Percentiles rank a stretch among this genome's conserved stretches.
These are phyloP conservation scores for Gobionotothen gibberifrons DNA, from an alignment of 2,797 vertebrate genomes.

Conservation along the genomic window DNA sequence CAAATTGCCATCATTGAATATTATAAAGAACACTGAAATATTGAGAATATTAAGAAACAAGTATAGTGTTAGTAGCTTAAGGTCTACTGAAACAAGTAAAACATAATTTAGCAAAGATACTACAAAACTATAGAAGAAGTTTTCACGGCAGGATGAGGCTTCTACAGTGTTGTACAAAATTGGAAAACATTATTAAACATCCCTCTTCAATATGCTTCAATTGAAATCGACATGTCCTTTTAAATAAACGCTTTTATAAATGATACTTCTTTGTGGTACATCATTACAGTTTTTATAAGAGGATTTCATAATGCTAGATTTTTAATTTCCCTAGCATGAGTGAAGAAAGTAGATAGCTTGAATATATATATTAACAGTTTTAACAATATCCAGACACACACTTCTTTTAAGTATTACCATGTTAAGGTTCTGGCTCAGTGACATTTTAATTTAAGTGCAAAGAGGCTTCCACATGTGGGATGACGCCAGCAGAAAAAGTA, in stretches of 20 bases:
- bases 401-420: neutral
- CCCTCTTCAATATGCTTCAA: neutral
- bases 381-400: conserved; percentile 1
- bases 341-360: neutral
- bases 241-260: too few relatives aligned
- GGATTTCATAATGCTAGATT: neutral
- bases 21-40: neutral
- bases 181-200: neutral
- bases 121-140: too few relatives aligned
- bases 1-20: neutral
- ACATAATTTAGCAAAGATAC: too few relatives aligned
- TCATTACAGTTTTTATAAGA: neutral
- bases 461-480: conserved; percentile 32
- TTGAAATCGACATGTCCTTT: too few relatives aligned
- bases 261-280: neutral
- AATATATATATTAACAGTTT: neutral
- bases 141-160: too few relatives aligned
- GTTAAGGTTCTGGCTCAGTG: conserved; percentile 12
- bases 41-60: neutral
- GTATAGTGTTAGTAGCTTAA: neutral
- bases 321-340: neutral
- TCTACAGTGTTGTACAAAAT: too few relatives aligned
- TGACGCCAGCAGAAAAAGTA: conserved; percentile 21
- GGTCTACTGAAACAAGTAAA: too few relatives aligned
- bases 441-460: conserved; percentile 49